Conservation (phyloP, 2,797 vertebrate genomes). For the Notamacropus eugenii region DNA sequence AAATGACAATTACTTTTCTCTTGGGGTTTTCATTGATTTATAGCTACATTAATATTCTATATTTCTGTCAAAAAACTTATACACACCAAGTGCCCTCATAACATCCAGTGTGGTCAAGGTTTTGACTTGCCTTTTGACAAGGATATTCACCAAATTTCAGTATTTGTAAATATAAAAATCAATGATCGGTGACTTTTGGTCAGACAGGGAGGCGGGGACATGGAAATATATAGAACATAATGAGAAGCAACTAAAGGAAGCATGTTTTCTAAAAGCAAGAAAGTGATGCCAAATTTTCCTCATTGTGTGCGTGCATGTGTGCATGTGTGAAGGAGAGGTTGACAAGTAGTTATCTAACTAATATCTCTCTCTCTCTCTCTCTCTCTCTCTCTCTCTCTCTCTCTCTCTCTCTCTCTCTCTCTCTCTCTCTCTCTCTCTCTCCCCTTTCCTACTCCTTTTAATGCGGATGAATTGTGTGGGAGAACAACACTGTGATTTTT, state of each 20-base stretch:
- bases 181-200: background rate
- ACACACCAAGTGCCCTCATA: background rate
- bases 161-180: constrained; percentile 38
- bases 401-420: background rate
- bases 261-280: constrained; percentile 7
- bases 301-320: background rate
- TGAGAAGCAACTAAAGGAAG: background rate
- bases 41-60: constrained; percentile 52
- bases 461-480: background rate
- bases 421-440: background rate
- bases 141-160: constrained; percentile 34
- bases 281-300: constrained; percentile 15
- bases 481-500: constrained; percentile 67
- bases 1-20: constrained; percentile 57
- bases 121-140: constrained; percentile 37
- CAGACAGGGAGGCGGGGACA: background rate
- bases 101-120: constrained; percentile 5
- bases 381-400: background rate
- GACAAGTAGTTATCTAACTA: constrained; percentile 10
- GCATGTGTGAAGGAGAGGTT: background rate
- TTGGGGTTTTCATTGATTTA: constrained; percentile 54
- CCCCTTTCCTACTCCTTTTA: background rate
- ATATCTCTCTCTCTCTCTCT: background rate
- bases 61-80: constrained; percentile 41
- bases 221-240: background rate